Evolutionary conservation across 2,888 invertebrate genomes (phyloP), one percentile per base, ranked within the genome.

Genomic region (Tetranychus piercei): DNA sequence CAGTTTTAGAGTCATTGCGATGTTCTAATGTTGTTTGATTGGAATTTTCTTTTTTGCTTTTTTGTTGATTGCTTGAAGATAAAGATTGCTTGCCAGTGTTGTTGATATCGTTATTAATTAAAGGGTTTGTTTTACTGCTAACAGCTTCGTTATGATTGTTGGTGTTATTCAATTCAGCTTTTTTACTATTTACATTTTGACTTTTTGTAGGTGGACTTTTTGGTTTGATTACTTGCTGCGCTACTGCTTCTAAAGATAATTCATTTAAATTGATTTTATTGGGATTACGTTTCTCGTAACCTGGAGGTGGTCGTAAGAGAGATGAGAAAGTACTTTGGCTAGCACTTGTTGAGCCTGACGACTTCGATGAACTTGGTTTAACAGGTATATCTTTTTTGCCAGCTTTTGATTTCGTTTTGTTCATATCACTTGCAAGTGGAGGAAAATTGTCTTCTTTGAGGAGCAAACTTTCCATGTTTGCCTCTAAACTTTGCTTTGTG

Each of bases 201-300:
- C 6, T 67, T 18, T 67, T 67, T 55, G 55, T 55, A 6, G 55
- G 15, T 15, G 55, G 9, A 55, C 9, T 55, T 55, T 55, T 55
- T 55, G 55, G 55, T 64, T 44, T 72, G 8, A 75, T 75, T 67
- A 76, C 76, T 76, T 76, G 76, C 67, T 74, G 72, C 55, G 76
- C 77, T 65, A 77, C 74, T n/a, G 77, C 75, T 72, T 75, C 77
- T 8, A 78, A 71, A 18, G 77, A 75, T 72, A 77, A 74, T 69
- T 69, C 69, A 8, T n/a, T 22, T 2, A 11, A 20, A 18, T 9
- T n/a, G 3, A 11, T 9, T 69, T 69, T 20, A 18, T 69, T 69
- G 22, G 11, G 69, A 6, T 22, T 22, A n/a, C 69, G 22, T 20
- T 69, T 20, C n/a, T 20, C 20, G n/a, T 69, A 69, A 22, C 69